These are phyloP conservation scores for Hozukius guyotensis DNA, from an alignment of 2,797 vertebrate species.

Conservation along the genomic window DNA sequence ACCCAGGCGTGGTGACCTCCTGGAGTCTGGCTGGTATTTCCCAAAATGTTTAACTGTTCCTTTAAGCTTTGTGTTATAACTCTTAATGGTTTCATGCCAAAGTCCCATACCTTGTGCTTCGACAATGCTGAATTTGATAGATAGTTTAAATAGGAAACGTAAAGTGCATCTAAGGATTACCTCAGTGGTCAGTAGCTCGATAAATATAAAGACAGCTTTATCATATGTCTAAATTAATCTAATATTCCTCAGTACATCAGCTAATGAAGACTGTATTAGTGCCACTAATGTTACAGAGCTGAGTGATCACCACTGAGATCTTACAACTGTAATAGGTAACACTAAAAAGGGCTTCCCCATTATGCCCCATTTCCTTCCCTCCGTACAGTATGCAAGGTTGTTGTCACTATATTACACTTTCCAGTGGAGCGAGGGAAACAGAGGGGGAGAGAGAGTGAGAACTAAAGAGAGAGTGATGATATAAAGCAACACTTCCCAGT, in stretches of 20 bases:
- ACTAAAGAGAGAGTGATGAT: conserved; percentile 67
- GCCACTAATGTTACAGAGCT: conserved; percentile 36
- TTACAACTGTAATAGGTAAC: conserved; percentile 51
- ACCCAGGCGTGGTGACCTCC: too few relatives aligned
- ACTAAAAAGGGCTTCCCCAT: conserved; percentile 62
- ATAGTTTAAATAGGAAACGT: not conserved
- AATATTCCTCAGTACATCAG: conserved; percentile 37
- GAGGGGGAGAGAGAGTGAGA: conserved; percentile 41
- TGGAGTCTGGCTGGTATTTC: not conserved
- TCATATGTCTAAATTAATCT: conserved; percentile 37
- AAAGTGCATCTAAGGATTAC: not conserved
- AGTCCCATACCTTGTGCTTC: not conserved
- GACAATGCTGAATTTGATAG: not conserved
- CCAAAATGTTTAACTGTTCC: not conserved
- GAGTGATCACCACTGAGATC: conserved; percentile 60
- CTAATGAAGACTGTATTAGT: conserved; percentile 47
- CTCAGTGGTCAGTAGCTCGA: not conserved
- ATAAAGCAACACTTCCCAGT: conserved; percentile 75
- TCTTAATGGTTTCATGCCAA: not conserved
- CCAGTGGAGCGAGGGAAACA: conserved; percentile 40
- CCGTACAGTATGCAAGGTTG: conserved; percentile 39
- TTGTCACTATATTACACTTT: conserved; percentile 63
- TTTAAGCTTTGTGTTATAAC: not conserved
- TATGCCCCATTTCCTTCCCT: conserved; percentile 56
- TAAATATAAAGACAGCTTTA: conserved; percentile 8